Evolutionary conservation across 2,888 invertebrate genomes (phyloP).

Genomic region (Blera fallax): DNA sequence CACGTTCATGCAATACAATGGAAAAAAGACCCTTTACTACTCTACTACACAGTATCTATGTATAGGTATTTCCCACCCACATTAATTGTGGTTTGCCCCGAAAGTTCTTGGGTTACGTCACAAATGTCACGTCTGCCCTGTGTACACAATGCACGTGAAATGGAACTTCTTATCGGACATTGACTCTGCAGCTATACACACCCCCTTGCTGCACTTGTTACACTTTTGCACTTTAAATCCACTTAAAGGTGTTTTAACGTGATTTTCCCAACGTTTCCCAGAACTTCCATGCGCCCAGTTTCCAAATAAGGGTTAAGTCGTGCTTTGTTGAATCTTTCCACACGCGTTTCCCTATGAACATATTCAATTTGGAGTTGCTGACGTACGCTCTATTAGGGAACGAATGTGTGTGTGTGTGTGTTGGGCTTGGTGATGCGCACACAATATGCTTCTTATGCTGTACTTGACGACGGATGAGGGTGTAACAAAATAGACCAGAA

Average conservation of each 20-base stretch:
- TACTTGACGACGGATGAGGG: slow-evolving; percentile 12
- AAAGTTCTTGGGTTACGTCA: slow-evolving; percentile 10
- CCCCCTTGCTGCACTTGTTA: slow-evolving; percentile 1
- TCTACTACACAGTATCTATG: too few relatives aligned
- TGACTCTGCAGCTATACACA: slow-evolving; percentile 4
- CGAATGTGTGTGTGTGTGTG: background rate
- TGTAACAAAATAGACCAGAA: slow-evolving; percentile 18
- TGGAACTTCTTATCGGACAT: slow-evolving; percentile 25
- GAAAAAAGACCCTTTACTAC: background rate
- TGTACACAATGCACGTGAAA: background rate
- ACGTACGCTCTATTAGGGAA: background rate
- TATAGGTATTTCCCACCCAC: background rate
- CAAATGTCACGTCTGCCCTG: background rate
- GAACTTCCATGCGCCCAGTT: slow-evolving; percentile 17
- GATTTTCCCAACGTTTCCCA: slow-evolving; percentile 17
- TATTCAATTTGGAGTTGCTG: background rate
- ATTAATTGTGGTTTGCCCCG: background rate
- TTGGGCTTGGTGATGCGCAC: background rate
- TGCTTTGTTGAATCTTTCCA: background rate
- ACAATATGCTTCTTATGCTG: background rate
- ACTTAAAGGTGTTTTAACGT: slow-evolving; percentile 30
- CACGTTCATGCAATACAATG: background rate
- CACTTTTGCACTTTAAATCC: slow-evolving; percentile 21
- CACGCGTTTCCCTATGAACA: background rate
- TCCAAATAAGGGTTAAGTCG: slow-evolving; percentile 33